Evolutionary conservation across 1,140 invertebrate genomes (phyloP), one percentile per base, ranked within the genome.

Genomic region (Brachionus calyciflorus): DNA sequence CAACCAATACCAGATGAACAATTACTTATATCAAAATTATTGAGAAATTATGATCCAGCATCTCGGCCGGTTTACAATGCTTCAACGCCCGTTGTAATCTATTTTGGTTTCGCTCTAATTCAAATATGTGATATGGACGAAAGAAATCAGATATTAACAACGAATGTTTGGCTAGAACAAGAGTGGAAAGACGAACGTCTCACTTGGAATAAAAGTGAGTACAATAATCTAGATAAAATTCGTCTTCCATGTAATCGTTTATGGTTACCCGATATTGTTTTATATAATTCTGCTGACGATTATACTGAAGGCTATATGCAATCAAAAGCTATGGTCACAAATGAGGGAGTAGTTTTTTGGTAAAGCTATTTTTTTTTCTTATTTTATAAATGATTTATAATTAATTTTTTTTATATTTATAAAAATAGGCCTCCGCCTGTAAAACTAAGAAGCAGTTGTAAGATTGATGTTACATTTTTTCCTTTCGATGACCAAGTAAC

Each of bases 41-140:
- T 97, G 85, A 90, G 92, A 86, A 89, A 92, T 82, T 98, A 99
- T 89, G 96, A 98, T 88, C 91, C 92, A 81, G 89, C 96, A 86
- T 94, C 98, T 87, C 88, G 96, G 82, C 96, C 96, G 76, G 95
- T 98, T 81, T 91, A 91, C 84, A 98, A 98, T 89, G 93, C 96
- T 88, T 94, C 93, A 82, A 92, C 97, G 84, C 91, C 93, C 81
- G 91, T 98, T 82, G 90, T 92, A 87, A 91, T 98, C 86, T 94
- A 91, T 87, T 96, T 98, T 88, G 94, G 94, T 84, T 90, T 98
- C 86, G 96, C 93, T 81, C 90, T 98, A 83, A 96, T 96, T 90
- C 96, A 98, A 90, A 96, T 98, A 86, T 97, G 98, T 85, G 96
- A 99, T 89, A 94, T 99, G 90, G 90, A 91, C 82, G 90, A 91